Evolutionary conservation across 2,113 vertebrate species (phyloP).

Genomic region (Leucopsar rothschildi): DNA sequence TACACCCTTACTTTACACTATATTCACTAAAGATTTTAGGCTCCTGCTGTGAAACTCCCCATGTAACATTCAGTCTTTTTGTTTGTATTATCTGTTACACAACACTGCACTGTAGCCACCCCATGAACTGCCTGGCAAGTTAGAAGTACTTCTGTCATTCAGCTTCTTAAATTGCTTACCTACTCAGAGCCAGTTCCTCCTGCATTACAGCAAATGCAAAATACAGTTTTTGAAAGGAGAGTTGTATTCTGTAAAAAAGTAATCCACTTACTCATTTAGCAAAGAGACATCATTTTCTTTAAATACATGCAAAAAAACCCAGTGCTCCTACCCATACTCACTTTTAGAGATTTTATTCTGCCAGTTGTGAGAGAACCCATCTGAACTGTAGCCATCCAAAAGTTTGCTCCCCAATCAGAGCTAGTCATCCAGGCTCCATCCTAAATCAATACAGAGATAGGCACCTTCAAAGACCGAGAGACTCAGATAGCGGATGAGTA

Average conservation of each 20-base stretch:
- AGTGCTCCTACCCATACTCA: not conserved
- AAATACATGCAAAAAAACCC: not conserved
- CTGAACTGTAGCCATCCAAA: not conserved
- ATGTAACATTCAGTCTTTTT: not conserved
- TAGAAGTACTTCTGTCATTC: not conserved
- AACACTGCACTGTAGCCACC: not conserved
- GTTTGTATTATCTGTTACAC: not conserved
- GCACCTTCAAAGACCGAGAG: constrained; percentile 42
- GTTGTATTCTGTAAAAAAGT: not conserved
- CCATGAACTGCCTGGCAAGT: not conserved
- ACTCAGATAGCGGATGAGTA: constrained; percentile 15
- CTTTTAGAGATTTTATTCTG: not conserved
- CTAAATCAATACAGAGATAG: constrained; percentile 34
- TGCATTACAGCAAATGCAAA: not conserved
- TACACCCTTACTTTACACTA: not conserved
- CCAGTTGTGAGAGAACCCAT: not conserved
- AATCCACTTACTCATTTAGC: not conserved
- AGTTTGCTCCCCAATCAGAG: constrained; percentile 14
- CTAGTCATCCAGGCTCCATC: constrained; percentile 50
- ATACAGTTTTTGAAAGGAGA: not conserved
- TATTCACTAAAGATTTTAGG: not conserved
- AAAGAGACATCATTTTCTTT: not conserved
- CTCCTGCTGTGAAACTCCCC: not conserved
- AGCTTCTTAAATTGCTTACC: not conserved
- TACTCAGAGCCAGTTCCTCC: not conserved